Percentiles rank a stretch among this genome's conserved stretches.
phyloP scores from a whole-genome alignment of 1,140 invertebrate genomes.

The Drosophila baimaii region DNA sequence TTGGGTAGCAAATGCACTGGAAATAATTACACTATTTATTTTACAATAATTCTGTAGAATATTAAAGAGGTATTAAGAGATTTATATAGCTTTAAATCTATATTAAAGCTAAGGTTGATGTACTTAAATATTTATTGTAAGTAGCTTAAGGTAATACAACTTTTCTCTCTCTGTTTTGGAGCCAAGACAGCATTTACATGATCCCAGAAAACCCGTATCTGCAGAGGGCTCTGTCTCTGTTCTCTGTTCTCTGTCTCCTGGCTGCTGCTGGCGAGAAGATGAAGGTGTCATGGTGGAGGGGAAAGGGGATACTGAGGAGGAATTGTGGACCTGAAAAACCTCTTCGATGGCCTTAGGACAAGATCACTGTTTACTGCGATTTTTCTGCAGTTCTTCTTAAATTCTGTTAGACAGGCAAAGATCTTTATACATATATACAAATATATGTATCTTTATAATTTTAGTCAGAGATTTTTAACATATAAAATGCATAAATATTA shows the following conservation, averaged over 20 bases:
- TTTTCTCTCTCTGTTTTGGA: background rate
- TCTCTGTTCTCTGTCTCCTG: conserved; percentile 2
- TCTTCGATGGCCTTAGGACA: conserved; percentile 27
- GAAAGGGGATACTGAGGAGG: background rate
- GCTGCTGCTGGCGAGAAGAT: no score
- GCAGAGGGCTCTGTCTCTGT: conserved; percentile 3
- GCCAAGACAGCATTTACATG: conserved; percentile 42
- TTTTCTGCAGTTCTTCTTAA: conserved; percentile 5
- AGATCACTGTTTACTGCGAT: conserved; percentile 9
- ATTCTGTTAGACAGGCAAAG: background rate
- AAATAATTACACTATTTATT: background rate
- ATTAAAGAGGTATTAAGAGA: background rate
- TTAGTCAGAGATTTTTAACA: no score
- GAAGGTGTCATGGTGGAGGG: conserved; percentile 2
- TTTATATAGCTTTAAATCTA: background rate
- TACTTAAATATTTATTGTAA: background rate
- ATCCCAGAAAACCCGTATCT: conserved; percentile 28
- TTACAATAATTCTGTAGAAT: no score
- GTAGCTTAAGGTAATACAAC: background rate
- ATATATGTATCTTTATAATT: background rate
- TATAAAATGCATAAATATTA: no score
- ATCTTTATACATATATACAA: background rate
- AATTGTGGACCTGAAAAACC: conserved; percentile 32
- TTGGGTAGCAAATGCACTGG: conserved; percentile 4
- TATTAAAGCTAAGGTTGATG: no score